Evolutionary conservation across 2,797 vertebrate species (phyloP), one percentile per base, ranked within the genome.

Genomic region (Sebastes cheni): DNA sequence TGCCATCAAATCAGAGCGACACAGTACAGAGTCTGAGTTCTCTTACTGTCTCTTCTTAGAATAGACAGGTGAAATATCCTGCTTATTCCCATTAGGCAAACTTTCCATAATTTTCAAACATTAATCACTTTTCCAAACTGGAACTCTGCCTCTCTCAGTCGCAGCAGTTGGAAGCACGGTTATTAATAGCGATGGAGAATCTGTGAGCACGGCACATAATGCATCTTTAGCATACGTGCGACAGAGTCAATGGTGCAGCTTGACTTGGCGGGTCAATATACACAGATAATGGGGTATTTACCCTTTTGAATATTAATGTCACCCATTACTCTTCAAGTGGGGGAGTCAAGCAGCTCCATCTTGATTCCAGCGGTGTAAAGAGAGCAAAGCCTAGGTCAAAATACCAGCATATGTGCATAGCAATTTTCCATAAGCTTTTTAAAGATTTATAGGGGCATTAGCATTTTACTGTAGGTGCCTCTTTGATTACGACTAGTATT

Each of bases 361-460:
- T 89, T 77, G 77, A 88, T 91, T 86, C 72, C 60, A 59, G 70
- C 1, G 6, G 76, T 36, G 71, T 80, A 76, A 87, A 84, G 84
- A 88, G 86, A 93, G 86, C 72, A 77, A 70, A 86, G 80, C 87
- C 88, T 72, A 68, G 89, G 91, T 94, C 89, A 93, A 81, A 91
- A 88, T 18, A 85, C 61, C 81, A 72, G 87, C 69, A 83, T 81
- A 86, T 88, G 89, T 90, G 91, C 72, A 76, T 39, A 67, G 81
- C 71, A 89, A 91, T 94, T 83, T 0, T 91, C 78, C 75, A 70
- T 42, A 22, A 66, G 83, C 82, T 70, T 81, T 90, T 93, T 85
- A 94, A 95, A 95, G 83, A 94, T 94, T 94, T 80, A 94, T 91
- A 66, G 83, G 60, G 67, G 52, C 88, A 93, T 94, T 95, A 91